Evolutionary conservation across 2,888 invertebrate genomes (phyloP).

Genomic region (Hirtodrosophila duncani): DNA sequence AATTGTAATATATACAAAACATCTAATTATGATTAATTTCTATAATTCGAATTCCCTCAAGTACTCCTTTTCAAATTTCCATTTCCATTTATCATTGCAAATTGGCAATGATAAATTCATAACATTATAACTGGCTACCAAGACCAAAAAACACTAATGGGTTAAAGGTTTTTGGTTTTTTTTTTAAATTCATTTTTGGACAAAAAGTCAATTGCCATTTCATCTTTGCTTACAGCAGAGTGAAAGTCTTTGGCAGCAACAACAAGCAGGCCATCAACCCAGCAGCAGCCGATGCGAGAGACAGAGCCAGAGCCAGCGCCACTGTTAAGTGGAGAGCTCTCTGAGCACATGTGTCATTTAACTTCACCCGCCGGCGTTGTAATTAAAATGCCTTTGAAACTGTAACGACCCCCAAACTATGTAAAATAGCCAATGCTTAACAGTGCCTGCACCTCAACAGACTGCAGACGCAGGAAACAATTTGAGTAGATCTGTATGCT

Average conservation of each 20-base stretch:
- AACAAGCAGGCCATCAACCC: constrained; percentile 24
- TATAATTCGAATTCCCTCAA: too few species aligned
- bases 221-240: constrained; percentile 51
- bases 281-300: constrained; percentile 5
- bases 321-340: constrained; percentile 8
- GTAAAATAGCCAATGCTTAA: too few species aligned
- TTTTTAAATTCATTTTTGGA: constrained; percentile 56
- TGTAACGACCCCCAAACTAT: constrained; percentile 45
- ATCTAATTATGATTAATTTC: too few species aligned
- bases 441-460: constrained; percentile 32
- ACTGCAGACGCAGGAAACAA: constrained; percentile 42
- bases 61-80: too few species aligned
- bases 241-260: constrained; percentile 51
- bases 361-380: constrained; percentile 41
- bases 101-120: too few species aligned
- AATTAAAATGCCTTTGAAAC: constrained; percentile 65
- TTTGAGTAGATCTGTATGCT: constrained; percentile 29
- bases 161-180: constrained; percentile 66
- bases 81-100: too few species aligned
- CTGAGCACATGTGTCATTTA: constrained; percentile 61
- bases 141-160: constrained; percentile 55
- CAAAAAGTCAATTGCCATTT: constrained; percentile 63
- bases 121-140: too few species aligned
- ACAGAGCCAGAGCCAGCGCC: constrained; percentile 1
- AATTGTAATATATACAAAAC: too few species aligned